These are phyloP conservation scores for Nasonia oneida DNA, from an alignment of 2,888 invertebrate genomes.

Conservation along the genomic window DNA sequence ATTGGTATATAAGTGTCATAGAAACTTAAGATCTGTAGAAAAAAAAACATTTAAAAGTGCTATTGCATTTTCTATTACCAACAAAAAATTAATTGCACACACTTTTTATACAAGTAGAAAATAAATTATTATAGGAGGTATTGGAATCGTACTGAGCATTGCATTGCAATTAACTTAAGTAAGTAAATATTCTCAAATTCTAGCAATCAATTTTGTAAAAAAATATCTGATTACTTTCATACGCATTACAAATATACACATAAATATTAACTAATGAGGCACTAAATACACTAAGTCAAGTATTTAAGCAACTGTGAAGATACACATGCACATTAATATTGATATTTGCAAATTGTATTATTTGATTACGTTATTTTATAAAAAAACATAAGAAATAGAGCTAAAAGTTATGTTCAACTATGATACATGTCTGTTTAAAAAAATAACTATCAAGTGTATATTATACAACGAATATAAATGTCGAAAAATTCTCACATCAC, in stretches of 20 bases:
- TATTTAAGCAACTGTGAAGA: constrained; percentile 51
- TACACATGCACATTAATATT: constrained; percentile 15
- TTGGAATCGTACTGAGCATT: constrained; percentile 19
- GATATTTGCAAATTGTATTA: not conserved
- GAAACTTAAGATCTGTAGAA: not conserved
- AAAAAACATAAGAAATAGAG: not conserved
- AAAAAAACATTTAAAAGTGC: constrained; percentile 16
- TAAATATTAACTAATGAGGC: constrained; percentile 12
- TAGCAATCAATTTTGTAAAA: constrained; percentile 26
- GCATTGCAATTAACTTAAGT: not conserved
- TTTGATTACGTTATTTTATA: not conserved
- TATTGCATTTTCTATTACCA: constrained; percentile 33
- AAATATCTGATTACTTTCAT: constrained; percentile 15
- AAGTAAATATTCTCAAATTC: constrained; percentile 27
- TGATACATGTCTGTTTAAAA: constrained; percentile 9
- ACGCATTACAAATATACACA: not conserved
- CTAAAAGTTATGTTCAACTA: not conserved
- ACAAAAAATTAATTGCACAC: constrained; percentile 51
- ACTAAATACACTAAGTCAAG: constrained; percentile 23
- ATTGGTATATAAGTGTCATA: constrained; percentile 35
- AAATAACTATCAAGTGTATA: constrained; percentile 18
- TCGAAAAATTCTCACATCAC: constrained; percentile 11
- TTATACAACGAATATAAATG: constrained; percentile 33
- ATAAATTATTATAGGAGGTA: constrained; percentile 59
- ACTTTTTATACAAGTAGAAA: constrained; percentile 48